Percentiles rank a stretch among this genome's conserved stretches.
phyloP scores from a whole-genome alignment of 2,113 vertebrate species.

The Mustela nigripes region DNA sequence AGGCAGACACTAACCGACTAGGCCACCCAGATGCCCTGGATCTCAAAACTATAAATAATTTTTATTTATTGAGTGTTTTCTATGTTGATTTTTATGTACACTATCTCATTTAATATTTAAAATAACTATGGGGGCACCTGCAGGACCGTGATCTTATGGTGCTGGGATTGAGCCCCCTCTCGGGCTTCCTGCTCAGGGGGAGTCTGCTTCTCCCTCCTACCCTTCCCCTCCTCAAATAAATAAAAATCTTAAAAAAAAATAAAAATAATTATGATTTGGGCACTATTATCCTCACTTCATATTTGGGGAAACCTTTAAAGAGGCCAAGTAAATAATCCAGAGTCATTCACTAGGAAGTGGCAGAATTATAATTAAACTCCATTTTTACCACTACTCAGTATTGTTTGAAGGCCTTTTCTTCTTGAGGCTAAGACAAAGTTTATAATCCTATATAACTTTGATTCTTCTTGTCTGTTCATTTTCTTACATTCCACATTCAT shows the following conservation, averaged over 20 bases:
- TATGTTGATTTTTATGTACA: slow-evolving; percentile 11
- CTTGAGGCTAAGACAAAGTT: slow-evolving; percentile 30
- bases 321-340: background rate
- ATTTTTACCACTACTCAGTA: background rate
- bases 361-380: slow-evolving; percentile 50
- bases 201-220: background rate
- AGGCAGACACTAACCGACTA: no score
- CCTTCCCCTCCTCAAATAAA: background rate
- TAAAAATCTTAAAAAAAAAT: background rate
- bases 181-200: background rate
- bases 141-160: background rate
- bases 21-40: no score
- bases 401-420: slow-evolving; percentile 43
- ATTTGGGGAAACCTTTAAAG: slow-evolving; percentile 35
- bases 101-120: slow-evolving; percentile 53
- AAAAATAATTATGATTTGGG: slow-evolving; percentile 5
- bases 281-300: slow-evolving; percentile 35
- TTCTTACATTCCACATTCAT: background rate
- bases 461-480: slow-evolving; percentile 42
- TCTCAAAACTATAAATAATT: slow-evolving; percentile 30
- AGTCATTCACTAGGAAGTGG: background rate
- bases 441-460: background rate
- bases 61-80: background rate
- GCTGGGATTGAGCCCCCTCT: background rate
- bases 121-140: background rate